Evolutionary conservation across 2,888 invertebrate genomes (phyloP).

Genomic region (Azorinus chamasolen): DNA sequence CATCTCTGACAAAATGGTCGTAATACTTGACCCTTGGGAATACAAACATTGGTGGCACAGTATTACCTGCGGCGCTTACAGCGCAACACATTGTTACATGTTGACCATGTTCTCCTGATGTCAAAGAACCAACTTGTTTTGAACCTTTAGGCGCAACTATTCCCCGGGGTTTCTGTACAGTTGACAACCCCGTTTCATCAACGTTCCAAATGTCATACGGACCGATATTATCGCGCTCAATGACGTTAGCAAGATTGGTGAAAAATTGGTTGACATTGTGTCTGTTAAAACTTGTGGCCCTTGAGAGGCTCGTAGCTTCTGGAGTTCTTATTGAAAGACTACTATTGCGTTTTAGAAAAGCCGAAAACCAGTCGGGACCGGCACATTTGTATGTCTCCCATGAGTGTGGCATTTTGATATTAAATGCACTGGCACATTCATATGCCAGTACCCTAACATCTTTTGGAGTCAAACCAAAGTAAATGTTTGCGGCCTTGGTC

Average conservation of each 20-base stretch:
- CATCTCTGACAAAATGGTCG: constrained; percentile 39
- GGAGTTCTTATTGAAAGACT: constrained; percentile 50
- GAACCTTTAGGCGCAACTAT: constrained; percentile 21
- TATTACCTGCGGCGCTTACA: constrained; percentile 42
- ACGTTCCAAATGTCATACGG: constrained; percentile 38
- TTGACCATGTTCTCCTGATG: constrained; percentile 42
- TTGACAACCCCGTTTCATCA: constrained; percentile 35
- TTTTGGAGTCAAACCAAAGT: constrained; percentile 37
- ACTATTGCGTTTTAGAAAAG: constrained; percentile 35
- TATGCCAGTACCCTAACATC: constrained; percentile 33
- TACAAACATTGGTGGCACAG: constrained; percentile 53
- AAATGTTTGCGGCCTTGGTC: constrained; percentile 36
- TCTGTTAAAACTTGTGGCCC: constrained; percentile 36
- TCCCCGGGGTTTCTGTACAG: constrained; percentile 18
- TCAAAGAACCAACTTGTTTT: constrained; percentile 57
- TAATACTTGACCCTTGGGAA: constrained; percentile 53
- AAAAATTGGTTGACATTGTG: constrained; percentile 22
- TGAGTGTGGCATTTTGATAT: constrained; percentile 25
- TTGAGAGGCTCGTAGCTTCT: constrained; percentile 33
- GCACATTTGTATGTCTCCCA: constrained; percentile 25
- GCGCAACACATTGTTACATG: constrained; percentile 42
- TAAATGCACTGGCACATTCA: constrained; percentile 34
- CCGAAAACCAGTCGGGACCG: constrained; percentile 39
- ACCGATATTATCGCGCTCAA: constrained; percentile 17
- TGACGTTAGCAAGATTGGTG: constrained; percentile 19